Conservation (phyloP, 2,888 invertebrate species). For the Melolontha melolontha region DNA sequence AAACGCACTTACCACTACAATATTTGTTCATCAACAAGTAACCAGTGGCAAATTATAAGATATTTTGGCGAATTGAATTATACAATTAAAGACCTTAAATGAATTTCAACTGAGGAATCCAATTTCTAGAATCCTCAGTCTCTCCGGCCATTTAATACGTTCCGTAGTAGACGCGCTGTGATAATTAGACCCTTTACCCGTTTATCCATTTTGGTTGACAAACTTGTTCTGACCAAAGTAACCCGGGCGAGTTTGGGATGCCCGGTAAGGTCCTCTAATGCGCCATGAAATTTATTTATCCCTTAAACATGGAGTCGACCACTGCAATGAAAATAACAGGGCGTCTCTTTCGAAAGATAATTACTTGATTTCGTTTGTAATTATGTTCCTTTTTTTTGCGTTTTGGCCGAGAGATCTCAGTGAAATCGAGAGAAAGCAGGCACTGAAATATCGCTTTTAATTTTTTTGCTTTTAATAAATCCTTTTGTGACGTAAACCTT, state of each 20-base stretch:
- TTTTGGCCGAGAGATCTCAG: not conserved
- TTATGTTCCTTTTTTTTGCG: slow-evolving; percentile 20
- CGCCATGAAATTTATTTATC: slow-evolving; percentile 42
- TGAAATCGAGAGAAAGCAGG: too few species aligned
- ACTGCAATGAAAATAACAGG: slow-evolving; percentile 36
- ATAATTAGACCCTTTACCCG: slow-evolving; percentile 43
- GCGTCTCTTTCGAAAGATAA: slow-evolving; percentile 36
- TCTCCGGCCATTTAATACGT: slow-evolving; percentile 41
- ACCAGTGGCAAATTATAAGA: slow-evolving; percentile 34
- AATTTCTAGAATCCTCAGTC: slow-evolving; percentile 39
- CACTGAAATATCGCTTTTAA: too few species aligned
- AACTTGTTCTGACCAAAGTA: slow-evolving; percentile 32
- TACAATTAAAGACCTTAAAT: slow-evolving; percentile 40
- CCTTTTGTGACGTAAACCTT: too few species aligned
- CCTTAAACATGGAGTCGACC: slow-evolving; percentile 31
- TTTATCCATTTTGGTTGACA: slow-evolving; percentile 40
- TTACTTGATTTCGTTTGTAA: slow-evolving; percentile 30
- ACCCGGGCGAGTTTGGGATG: slow-evolving; percentile 24
- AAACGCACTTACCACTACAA: slow-evolving; percentile 15
- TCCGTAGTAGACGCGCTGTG: slow-evolving; percentile 21
- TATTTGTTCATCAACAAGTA: slow-evolving; percentile 41
- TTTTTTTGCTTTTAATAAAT: too few species aligned
- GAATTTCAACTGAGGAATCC: slow-evolving; percentile 41
- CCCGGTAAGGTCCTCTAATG: slow-evolving; percentile 28
- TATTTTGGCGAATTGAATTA: slow-evolving; percentile 41